Base-by-base conservation (phyloP, 2,797 vertebrate genomes). In the Sphenodon punctatus region DNA sequence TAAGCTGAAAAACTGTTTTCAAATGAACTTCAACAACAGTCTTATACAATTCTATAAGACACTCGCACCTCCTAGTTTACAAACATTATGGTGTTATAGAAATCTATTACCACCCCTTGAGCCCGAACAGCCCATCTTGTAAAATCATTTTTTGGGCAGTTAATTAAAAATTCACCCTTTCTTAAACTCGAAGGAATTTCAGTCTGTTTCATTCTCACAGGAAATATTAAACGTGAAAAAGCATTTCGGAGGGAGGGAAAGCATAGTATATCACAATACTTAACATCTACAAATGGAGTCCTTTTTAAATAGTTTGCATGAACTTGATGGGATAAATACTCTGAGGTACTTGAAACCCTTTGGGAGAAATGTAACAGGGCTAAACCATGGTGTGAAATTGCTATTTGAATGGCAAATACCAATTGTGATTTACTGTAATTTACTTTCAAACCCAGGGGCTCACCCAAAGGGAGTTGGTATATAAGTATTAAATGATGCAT, bases 361-460 rank as follows among this genome's bases (percentile, higher is more conserved):
- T 77, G 79, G 79, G 74, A 90, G 34, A 82, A 81, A 65, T 80
- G 73, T 92, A 84, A 87, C 70, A 80, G 46, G 76, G 84, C 86
- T 90, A 92, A 92, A 77, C 74, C 67, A 79, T 20, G 78, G 67
- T 86, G 82, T 81, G 78, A 92, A 93, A 90, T 89, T 92, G 75
- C 68, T 89, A 70, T 90, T 82, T 89, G 88, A 93, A 70, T 80
- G 82, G 78, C 85, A 84, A 93, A 93, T 89, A 88, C 70, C 77
- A 92, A 92, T 91, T 93, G 85, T 91, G 32, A 88, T 90, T 89
- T 93, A 91, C 70, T 89, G 68, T 92, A 89, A 93, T 88, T 89
- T 90, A 88, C 70, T 83, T 78, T 87, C 89, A 91, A 90, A 88
- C 59, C 51, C 82, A 78, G 70, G 82, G 89, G 79, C 88, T 92